Evolutionary conservation across 2,888 invertebrate genomes (phyloP).

Genomic region (Polydrusus cervinus): DNA sequence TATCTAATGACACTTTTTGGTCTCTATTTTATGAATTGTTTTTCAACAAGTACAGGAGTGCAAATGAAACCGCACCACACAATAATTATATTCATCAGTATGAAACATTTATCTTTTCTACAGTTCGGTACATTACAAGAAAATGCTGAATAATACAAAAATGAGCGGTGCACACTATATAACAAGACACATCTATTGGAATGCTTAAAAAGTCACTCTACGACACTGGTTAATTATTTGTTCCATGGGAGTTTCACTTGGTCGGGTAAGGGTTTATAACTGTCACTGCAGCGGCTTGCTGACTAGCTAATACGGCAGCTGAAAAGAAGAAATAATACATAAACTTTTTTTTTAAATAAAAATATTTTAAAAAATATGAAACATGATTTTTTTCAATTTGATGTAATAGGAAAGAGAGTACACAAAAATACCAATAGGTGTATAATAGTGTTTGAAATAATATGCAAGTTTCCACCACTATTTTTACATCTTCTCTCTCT

Average conservation of each 20-base stretch:
- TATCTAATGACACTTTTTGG: too few species aligned
- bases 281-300: slow-evolving; percentile 87
- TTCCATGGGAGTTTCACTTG: slow-evolving; percentile 71
- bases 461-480: too few species aligned
- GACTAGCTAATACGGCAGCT: slow-evolving; percentile 91
- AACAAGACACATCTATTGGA: slow-evolving; percentile 67
- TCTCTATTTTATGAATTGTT: too few species aligned
- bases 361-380: background rate
- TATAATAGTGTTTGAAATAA: too few species aligned
- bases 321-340: slow-evolving; percentile 70
- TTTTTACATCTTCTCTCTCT: too few species aligned
- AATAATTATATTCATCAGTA: slow-evolving; percentile 5
- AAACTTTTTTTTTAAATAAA: background rate
- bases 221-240: slow-evolving; percentile 58
- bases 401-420: too few species aligned
- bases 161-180: slow-evolving; percentile 66
- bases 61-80: background rate
- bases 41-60: too few species aligned
- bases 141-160: slow-evolving; percentile 42
- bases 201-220: slow-evolving; percentile 64
- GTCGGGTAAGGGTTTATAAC: slow-evolving; percentile 91
- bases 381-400: too few species aligned
- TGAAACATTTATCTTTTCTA: background rate
- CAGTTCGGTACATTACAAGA: slow-evolving; percentile 20
- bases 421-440: too few species aligned